Evolutionary conservation across 2,888 invertebrate genomes (phyloP), one percentile per base, ranked within the genome.

Genomic region (Athripsodes cinereus): DNA sequence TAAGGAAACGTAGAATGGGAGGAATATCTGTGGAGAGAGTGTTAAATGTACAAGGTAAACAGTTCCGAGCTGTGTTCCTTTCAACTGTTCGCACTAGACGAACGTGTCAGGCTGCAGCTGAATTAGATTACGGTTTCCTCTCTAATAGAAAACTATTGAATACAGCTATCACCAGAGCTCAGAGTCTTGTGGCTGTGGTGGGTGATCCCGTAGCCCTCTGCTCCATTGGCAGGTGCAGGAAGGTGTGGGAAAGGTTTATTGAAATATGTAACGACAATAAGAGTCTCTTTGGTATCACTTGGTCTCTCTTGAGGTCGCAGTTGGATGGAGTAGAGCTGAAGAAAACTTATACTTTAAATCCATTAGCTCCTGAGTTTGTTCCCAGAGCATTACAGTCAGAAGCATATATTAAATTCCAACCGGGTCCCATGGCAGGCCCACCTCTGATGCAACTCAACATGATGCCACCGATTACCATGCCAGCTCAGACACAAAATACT

Each of bases 21-120:
- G 85, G 86, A 58, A 86, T 92, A 48, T 87, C 88, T 11, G 92
- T 92, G 1, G 92, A 92, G 68, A 75, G 91, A 59, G 90, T 92
- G 2, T 75, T 90, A 11, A 92, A 92, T 72, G 90, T 91, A 0
- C 92, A 92, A 75, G 92, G 92, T 68, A 92, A 92, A 69, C 91
- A 92, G 72, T 92, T 91, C 69, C 80, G 90, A 8, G 90, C 87
- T 1, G 85, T 92, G 52, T 87, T 92, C 67, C 74, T 92, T 59
- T 90, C 90, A 40, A 90, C 90, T 0, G 75, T 75, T 21, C 81
- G 86, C 55, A 92, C 90, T 5, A 76, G 88, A 34, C 80, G 85
- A 60, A 90, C 89, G 1, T 90, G 90, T 69, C 65, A 78, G 65
- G 72, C 80, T 54, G 74, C 75, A 18, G 73, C 53, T 67, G 81